Base-by-base conservation (phyloP, 2,888 invertebrate species). In the Eupithecia subumbrata region DNA sequence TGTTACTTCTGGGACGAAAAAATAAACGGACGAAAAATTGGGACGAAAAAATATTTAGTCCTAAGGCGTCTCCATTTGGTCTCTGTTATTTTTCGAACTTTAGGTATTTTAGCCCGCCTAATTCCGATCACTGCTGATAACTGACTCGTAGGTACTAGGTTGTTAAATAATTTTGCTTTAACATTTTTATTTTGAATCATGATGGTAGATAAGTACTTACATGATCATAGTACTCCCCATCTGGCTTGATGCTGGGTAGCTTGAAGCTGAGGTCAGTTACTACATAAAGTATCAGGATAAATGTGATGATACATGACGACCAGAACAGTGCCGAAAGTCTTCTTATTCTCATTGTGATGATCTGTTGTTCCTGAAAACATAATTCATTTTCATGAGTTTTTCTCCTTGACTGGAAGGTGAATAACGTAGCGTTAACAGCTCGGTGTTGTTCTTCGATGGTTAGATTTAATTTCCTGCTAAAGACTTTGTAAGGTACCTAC, bases 191-290 rank as follows among this genome's bases (percentile, higher is more conserved):
- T 37, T 8, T 12, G 14, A 66, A 72, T 48, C 67, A 18, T 34
- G 30, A 18, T 12, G 40, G 40, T 52, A 34, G 11, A 0, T 34
- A 37, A 4, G 22, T 56, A 95, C 95, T 95, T 91, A 97, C 96
- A 88, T 96, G 95, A 87, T 96, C 95, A 77, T 96, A 84, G 78
- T 96, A 95, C 79, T 95, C 94, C 71, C 89, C 86, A 74, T 95
- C 96, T 9, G 96, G 93, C 74, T 91, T 94, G 76, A 95, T 95
- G 76, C 94, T 95, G 45, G 95, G 95, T 71, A 96, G 91, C 83
- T 96, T 96, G 76, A 96, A 93, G 74, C 95, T 95, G 72, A 96
- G 90, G 87, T 97, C 96, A 76, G 96, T 96, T 81, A 96, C 95
- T 73, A 96, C 92, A 88, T 97, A 97, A 78, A 96, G 91, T 83